phyloP scores from a whole-genome alignment of 30 jellyfish, hydroid and myxozoan genomes.

The Chironex yamaguchii region DNA sequence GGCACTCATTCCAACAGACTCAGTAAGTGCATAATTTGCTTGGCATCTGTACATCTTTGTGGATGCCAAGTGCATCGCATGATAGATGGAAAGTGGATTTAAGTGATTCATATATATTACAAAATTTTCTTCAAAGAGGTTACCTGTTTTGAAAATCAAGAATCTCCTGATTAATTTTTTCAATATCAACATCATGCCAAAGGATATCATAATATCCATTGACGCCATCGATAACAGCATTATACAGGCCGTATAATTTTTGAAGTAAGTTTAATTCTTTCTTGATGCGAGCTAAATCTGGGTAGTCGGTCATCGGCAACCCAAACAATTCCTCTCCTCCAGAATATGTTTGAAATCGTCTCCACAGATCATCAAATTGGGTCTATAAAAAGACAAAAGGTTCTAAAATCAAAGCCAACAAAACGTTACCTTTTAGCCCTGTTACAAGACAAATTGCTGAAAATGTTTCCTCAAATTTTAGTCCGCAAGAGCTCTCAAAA shows the following conservation, averaged over 20 bases:
- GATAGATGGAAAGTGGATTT: too few species aligned
- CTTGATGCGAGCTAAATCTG: constrained; percentile 81
- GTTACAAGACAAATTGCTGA: too few species aligned
- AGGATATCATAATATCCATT: constrained; percentile 92
- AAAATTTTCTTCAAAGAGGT: background rate
- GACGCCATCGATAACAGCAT: constrained; percentile 92
- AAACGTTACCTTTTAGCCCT: too few species aligned
- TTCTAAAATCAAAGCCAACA: too few species aligned
- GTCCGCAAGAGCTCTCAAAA: too few species aligned
- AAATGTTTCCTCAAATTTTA: too few species aligned
- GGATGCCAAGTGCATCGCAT: too few species aligned
- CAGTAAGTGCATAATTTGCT: too few species aligned
- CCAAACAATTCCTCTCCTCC: constrained; percentile 99
- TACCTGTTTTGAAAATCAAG: constrained; percentile 92
- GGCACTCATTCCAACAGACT: too few species aligned
- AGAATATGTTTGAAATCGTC: constrained; percentile 88
- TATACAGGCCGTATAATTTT: constrained; percentile 93
- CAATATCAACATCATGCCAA: constrained; percentile 98
- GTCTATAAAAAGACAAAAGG: too few species aligned
- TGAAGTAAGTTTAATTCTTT: constrained; percentile 90
- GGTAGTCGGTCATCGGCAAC: constrained; percentile 88
- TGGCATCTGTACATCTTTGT: too few species aligned
- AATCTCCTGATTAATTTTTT: constrained; percentile 88
- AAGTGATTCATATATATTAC: background rate
- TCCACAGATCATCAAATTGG: constrained; percentile 92